Evolutionary conservation across 2,797 vertebrate species (phyloP).

Genomic region (Alcedo atthis): DNA sequence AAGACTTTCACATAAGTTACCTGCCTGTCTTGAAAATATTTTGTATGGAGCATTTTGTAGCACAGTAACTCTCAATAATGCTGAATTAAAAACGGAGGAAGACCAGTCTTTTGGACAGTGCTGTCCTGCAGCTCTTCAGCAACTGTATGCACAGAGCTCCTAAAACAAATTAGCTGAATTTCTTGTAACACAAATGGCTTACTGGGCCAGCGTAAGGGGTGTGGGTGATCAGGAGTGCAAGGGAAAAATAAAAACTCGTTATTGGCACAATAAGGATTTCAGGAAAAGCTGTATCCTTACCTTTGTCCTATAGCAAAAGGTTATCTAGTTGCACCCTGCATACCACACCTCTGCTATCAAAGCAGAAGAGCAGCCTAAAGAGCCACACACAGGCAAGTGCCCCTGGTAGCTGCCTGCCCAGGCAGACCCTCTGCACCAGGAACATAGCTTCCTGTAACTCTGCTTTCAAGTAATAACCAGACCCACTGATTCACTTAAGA

Average conservation of each 20-base stretch:
- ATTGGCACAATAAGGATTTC: neutral
- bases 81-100: neutral
- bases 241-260: neutral
- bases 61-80: neutral
- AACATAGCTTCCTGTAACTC: slow-evolving; percentile 48
- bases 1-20: neutral
- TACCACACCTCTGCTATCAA: neutral
- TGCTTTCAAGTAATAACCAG: slow-evolving; percentile 69
- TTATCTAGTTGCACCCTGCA: neutral
- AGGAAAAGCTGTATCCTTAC: neutral
- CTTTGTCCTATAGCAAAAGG: neutral
- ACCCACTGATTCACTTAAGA: slow-evolving; percentile 61
- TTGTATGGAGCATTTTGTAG: neutral
- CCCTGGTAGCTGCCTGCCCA: neutral
- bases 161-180: neutral
- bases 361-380: neutral
- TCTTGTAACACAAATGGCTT: neutral
- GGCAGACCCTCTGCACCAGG: slow-evolving; percentile 38
- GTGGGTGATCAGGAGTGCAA: accelerated
- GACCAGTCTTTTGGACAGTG: neutral
- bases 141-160: neutral
- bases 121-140: neutral
- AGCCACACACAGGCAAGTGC: slow-evolving; percentile 44
- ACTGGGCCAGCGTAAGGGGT: neutral
- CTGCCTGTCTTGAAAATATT: neutral